phyloP scores from a whole-genome alignment of 2,888 invertebrate genomes.

The Archips xylosteana region DNA sequence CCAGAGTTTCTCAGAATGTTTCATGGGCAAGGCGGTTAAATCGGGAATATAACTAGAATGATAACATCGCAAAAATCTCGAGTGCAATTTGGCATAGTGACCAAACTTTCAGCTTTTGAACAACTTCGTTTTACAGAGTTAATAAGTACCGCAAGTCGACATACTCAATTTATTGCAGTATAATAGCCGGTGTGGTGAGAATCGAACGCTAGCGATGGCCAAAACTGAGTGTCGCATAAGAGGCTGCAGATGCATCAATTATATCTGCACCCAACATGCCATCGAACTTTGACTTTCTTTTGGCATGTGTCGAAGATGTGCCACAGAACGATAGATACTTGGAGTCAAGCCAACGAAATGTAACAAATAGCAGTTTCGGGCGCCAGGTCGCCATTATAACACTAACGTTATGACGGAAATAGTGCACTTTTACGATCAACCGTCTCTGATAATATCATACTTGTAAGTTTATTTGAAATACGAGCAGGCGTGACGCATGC shows the following conservation, averaged over 20 bases:
- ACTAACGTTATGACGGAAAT: conserved; percentile 67
- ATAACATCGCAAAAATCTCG: conserved; percentile 6
- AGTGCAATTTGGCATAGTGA: background rate
- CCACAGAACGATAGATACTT: conserved; percentile 64
- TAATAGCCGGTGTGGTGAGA: too few species aligned
- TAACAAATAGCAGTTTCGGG: conserved; percentile 76
- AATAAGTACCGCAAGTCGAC: conserved; percentile 7
- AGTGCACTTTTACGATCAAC: conserved; percentile 59
- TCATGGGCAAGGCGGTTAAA: too few species aligned
- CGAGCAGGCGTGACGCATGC: conserved; percentile 51
- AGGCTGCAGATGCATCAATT: conserved; percentile 30
- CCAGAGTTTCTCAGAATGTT: too few species aligned
- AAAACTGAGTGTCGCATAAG: conserved; percentile 22
- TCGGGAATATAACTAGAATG: too few species aligned
- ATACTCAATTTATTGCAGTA: conserved; percentile 31
- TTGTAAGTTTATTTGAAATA: conserved; percentile 48
- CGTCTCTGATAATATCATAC: conserved; percentile 49
- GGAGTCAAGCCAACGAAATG: conserved; percentile 74
- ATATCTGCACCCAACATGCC: conserved; percentile 53
- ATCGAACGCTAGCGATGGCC: conserved; percentile 11
- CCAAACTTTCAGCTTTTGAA: background rate
- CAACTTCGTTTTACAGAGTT: background rate
- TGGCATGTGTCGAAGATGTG: conserved; percentile 68
- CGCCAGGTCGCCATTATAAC: conserved; percentile 72
- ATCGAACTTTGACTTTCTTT: conserved; percentile 82